Evolutionary conservation across 2,888 invertebrate species (phyloP).

Genomic region (Mimas tiliae): DNA sequence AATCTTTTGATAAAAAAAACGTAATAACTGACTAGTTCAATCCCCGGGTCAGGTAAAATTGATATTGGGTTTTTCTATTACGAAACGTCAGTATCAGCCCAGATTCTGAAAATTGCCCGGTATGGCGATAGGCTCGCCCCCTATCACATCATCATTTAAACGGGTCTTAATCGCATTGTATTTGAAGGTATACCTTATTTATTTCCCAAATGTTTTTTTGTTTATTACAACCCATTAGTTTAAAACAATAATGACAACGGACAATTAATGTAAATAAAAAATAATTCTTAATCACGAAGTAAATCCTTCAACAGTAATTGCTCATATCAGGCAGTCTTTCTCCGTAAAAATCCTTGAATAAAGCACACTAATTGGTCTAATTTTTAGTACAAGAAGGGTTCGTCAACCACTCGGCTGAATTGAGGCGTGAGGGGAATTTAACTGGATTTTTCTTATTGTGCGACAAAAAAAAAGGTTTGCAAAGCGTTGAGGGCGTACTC

Average conservation of each 20-base stretch:
- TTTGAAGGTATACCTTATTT: too few species aligned
- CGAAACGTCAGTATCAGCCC: too few species aligned
- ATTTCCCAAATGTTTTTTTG: too few species aligned
- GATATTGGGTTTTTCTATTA: too few species aligned
- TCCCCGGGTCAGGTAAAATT: too few species aligned
- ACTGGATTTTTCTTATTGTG: conserved; percentile 38
- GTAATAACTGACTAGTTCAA: too few species aligned
- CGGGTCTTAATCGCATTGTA: too few species aligned
- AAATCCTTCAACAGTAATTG: neutral
- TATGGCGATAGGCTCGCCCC: too few species aligned
- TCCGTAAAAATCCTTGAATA: conserved; percentile 21
- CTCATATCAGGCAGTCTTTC: conserved; percentile 10
- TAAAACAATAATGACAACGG: neutral
- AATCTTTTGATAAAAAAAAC: too few species aligned
- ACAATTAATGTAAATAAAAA: neutral
- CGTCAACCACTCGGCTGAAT: conserved; percentile 35
- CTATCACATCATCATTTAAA: too few species aligned
- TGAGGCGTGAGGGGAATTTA: conserved; percentile 42
- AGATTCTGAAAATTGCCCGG: too few species aligned
- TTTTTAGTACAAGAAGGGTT: conserved; percentile 34
- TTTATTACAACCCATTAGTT: too few species aligned
- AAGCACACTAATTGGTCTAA: conserved; percentile 41
- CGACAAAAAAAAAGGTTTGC: conserved; percentile 26
- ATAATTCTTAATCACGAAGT: neutral
- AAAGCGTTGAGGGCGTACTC: conserved; percentile 28